phyloP scores from a whole-genome alignment of 92 coral and sea anemone genomes.

The Heliopora coerulea region DNA sequence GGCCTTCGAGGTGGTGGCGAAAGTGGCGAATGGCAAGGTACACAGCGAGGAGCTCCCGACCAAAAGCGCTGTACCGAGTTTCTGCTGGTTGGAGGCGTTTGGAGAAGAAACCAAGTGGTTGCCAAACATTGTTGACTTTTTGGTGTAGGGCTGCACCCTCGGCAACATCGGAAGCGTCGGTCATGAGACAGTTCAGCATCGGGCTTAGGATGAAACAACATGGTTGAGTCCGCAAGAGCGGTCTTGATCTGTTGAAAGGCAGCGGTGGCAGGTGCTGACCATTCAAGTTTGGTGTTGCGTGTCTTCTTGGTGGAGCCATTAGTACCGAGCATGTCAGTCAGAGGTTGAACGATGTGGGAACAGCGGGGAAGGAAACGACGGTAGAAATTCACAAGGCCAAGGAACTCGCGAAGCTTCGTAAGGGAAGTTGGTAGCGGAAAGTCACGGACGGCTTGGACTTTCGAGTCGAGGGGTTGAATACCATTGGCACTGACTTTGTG shows the following conservation, averaged over 20 bases:
- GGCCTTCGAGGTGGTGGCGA: slow-evolving; percentile 19
- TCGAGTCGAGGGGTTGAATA: slow-evolving; percentile 10
- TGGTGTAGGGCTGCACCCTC: slow-evolving; percentile 30
- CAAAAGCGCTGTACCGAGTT: slow-evolving; percentile 24
- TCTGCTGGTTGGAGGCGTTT: slow-evolving; percentile 18
- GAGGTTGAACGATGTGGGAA: slow-evolving; percentile 11
- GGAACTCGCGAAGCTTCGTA: neutral
- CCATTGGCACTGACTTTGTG: neutral
- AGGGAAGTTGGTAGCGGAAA: slow-evolving; percentile 11
- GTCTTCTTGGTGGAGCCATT: neutral
- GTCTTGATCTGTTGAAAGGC: slow-evolving; percentile 12
- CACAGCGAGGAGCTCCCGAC: slow-evolving; percentile 11
- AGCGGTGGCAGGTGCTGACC: neutral
- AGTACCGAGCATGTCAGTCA: neutral
- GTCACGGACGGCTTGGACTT: slow-evolving; percentile 15
- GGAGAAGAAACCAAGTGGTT: slow-evolving; percentile 36
- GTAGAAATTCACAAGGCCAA: slow-evolving; percentile 21
- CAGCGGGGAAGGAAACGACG: slow-evolving; percentile 25
- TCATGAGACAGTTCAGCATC: slow-evolving; percentile 9
- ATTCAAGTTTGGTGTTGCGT: neutral
- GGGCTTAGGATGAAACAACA: slow-evolving; percentile 9
- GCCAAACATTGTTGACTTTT: slow-evolving; percentile 3
- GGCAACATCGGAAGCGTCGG: slow-evolving; percentile 19
- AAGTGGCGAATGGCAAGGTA: slow-evolving; percentile 8
- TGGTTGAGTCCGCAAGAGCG: slow-evolving; percentile 1